These are phyloP conservation scores for Vanessa cardui DNA, from an alignment of 2,888 invertebrate genomes.

Conservation along the genomic window DNA sequence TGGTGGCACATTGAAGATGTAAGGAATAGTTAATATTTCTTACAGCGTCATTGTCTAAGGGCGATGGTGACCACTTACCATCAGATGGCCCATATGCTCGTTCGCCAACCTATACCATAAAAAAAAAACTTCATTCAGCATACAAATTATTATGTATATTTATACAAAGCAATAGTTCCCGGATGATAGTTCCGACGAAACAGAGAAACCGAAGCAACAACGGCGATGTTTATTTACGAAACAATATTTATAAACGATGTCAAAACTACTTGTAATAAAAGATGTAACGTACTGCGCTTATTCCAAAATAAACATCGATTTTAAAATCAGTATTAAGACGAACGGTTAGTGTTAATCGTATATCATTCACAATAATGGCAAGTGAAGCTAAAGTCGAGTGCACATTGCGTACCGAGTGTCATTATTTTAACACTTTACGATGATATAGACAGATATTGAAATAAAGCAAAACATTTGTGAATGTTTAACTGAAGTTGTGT, in stretches of 20 bases:
- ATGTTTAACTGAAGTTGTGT: not conserved
- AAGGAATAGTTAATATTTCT: too few relatives aligned
- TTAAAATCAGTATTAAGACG: not conserved
- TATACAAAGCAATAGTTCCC: slow-evolving; percentile 12
- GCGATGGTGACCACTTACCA: too few relatives aligned
- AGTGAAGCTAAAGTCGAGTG: not conserved
- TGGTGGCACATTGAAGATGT: too few relatives aligned
- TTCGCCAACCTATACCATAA: too few relatives aligned
- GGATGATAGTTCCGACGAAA: slow-evolving; percentile 28
- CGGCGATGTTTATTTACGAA: not conserved
- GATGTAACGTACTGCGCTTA: not conserved
- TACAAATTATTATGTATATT: not conserved
- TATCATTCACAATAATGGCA: not conserved
- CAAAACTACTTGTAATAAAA: slow-evolving; percentile 1
- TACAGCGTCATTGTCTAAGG: too few relatives aligned
- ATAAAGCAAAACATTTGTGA: not conserved
- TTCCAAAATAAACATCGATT: not conserved
- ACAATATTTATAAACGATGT: not conserved
- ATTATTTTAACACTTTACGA: slow-evolving; percentile 6
- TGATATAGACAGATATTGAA: not conserved
- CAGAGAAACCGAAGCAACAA: not conserved
- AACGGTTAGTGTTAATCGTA: not conserved
- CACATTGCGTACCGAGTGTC: not conserved
- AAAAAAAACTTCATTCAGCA: not conserved
- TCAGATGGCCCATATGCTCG: too few relatives aligned